Conservation (phyloP, 2,888 invertebrate genomes). For the Darwinula stevensoni region DNA sequence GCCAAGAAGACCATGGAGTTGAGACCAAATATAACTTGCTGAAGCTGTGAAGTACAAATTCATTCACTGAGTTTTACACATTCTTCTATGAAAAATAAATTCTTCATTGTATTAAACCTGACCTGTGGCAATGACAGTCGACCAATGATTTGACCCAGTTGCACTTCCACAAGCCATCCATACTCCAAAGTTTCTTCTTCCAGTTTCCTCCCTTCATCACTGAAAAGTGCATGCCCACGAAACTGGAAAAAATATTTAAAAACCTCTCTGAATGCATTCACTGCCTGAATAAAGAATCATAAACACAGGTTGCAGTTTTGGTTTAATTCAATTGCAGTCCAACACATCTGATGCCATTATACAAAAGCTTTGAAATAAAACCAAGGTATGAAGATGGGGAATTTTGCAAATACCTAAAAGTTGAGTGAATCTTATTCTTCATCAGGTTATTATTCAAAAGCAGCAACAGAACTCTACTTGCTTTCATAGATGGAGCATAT, state of each 20-base stretch:
- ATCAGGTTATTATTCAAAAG: too few species aligned
- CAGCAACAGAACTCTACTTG: too few species aligned
- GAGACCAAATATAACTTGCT: conserved; percentile 54
- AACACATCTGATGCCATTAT: too few species aligned
- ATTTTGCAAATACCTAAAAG: too few species aligned
- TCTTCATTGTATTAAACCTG: neutral
- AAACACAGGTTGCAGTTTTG: conserved; percentile 9
- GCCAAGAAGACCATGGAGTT: conserved; percentile 63
- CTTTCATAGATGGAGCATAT: too few species aligned
- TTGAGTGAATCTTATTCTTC: too few species aligned
- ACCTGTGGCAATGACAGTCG: conserved; percentile 58
- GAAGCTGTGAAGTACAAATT: conserved; percentile 22
- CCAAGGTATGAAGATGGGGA: too few species aligned
- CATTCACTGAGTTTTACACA: neutral
- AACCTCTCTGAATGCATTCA: neutral
- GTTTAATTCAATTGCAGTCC: conserved; percentile 11
- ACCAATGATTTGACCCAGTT: conserved; percentile 72
- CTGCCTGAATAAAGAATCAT: too few species aligned
- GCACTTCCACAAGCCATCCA: conserved; percentile 83
- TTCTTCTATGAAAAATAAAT: neutral
- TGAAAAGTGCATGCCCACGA: conserved; percentile 87
- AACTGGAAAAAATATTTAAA: conserved; percentile 26
- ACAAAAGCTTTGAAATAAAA: too few species aligned
- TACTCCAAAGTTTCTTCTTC: conserved; percentile 90
- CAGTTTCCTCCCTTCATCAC: conserved; percentile 56